phyloP scores from a whole-genome alignment of 2,888 invertebrate species.

The Anthrax anthrax region DNA sequence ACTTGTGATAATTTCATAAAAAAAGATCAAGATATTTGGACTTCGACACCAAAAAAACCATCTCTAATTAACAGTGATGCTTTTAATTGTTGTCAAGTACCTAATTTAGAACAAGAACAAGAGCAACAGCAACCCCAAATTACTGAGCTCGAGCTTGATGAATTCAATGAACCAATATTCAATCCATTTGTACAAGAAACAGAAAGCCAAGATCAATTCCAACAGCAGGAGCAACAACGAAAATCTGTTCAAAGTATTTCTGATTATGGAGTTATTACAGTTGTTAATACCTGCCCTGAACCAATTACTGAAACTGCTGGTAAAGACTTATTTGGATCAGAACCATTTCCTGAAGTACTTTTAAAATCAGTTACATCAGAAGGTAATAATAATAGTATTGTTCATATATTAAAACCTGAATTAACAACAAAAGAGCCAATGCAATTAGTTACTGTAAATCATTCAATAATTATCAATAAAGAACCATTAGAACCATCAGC shows the following conservation, averaged over 20 bases:
- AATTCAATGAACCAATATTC: conserved; percentile 33
- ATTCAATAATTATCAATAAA: conserved; percentile 33
- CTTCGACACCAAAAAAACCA: conserved; percentile 27
- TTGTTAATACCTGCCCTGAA: conserved; percentile 13
- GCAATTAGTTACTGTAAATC: conserved; percentile 31
- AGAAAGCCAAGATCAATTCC: conserved; percentile 7
- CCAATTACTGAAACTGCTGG: neutral
- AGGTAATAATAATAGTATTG: conserved; percentile 14
- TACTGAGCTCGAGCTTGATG: conserved; percentile 23
- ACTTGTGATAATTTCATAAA: neutral
- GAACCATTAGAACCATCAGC: conserved; percentile 21
- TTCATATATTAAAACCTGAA: conserved; percentile 9
- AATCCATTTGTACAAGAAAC: conserved; percentile 24
- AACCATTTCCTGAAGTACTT: conserved; percentile 33
- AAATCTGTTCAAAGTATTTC: conserved; percentile 19
- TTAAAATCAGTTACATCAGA: conserved; percentile 21
- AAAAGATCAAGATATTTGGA: conserved; percentile 25
- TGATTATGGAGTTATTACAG: conserved; percentile 22
- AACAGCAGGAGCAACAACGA: conserved; percentile 1
- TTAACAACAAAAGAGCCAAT: conserved; percentile 9
- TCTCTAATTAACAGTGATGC: conserved; percentile 10
- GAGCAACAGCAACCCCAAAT: neutral
- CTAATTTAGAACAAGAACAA: neutral
- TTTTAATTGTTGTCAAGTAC: conserved; percentile 7
- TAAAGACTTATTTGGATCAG: conserved; percentile 30